Base-by-base conservation (phyloP, 2,113 vertebrate species). In the Datnioides undecimradiatus region DNA sequence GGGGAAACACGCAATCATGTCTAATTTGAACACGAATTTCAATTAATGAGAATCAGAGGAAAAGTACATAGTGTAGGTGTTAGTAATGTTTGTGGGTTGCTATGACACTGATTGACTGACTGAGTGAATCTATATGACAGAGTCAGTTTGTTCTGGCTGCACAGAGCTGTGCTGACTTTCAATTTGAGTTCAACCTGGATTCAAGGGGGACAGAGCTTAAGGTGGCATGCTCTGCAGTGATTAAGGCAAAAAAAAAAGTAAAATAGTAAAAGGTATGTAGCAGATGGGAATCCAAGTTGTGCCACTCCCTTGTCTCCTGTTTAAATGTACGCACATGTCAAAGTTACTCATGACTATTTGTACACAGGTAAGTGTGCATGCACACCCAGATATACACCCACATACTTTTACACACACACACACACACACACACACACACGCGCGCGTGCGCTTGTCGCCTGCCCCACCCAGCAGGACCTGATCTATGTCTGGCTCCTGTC, bases 401-500 rank as follows among this genome's bases (percentile, higher is more conserved):
- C 69, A 83, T 60, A 60, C 31, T 36, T 36, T 1, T 62, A 83
- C 67, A 69, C 78, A 67, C 58, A 71, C 40, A 25, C 64, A 79
- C 33, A 66, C 40, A 13, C 6, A 55, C 57, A 73, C 49, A 27
- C 51, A 59, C 69, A 83, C 55, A 60, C 31, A 83, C 67, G 66
- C 78, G 64, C 0, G 46, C 49, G 59, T 49, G 23, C 36, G 43
- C 41, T 34, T 60, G 78, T 64, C 17, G 6, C 58, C 72, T 74
- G 52, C 79, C 41, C 25, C 69, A 10, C 82, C 79, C 76, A 49
- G 71, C 8, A 9, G 38, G 73, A 80, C 14, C 40, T 86, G 85
- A 87, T 80, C 84, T 71, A 59, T 64, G 73, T 88, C 86, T 90
- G 83, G 86, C 89, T 91, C 55, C 76, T 68, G 80, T 64, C 71